Conservation (phyloP, 2,888 invertebrate genomes). For the Oligia fasciuncula region DNA sequence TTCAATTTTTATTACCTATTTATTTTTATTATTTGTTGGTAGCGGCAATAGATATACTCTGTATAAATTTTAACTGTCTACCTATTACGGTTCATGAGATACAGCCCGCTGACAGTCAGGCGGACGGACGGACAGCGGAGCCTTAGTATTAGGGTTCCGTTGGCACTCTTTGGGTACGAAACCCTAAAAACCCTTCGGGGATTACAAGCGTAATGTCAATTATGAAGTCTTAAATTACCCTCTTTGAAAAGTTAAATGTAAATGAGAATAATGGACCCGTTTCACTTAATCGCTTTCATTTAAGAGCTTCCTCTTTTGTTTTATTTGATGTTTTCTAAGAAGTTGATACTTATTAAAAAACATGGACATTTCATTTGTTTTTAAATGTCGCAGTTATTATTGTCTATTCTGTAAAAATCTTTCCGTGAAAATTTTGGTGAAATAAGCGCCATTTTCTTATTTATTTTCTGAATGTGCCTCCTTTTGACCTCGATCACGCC, state of each 20-base stretch:
- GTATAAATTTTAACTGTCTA: too few species aligned
- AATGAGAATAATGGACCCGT: slow-evolving; percentile 1
- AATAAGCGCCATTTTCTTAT: background rate
- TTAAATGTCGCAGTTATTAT: background rate
- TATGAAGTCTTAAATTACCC: background rate
- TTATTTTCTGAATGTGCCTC: background rate
- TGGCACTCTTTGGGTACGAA: too few species aligned
- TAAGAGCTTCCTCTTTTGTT: background rate
- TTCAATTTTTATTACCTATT: too few species aligned
- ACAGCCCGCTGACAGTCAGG: too few species aligned
- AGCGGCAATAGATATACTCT: too few species aligned
- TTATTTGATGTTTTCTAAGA: slow-evolving; percentile 8
- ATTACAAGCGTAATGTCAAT: background rate
- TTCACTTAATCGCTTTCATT: slow-evolving; percentile 22
- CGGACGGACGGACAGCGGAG: too few species aligned
- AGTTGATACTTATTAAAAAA: background rate
- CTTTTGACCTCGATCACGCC: too few species aligned
- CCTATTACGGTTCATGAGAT: too few species aligned
- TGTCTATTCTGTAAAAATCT: background rate
- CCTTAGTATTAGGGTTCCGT: too few species aligned
- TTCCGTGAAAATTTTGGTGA: background rate
- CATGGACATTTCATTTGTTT: background rate
- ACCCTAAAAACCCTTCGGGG: background rate
- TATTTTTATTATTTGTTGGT: too few species aligned
- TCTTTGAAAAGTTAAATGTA: background rate